Percentiles rank a stretch among this genome's conserved stretches.
Conservation (phyloP, 2,888 invertebrate genomes). For the Eutolmus rufibarbis region DNA sequence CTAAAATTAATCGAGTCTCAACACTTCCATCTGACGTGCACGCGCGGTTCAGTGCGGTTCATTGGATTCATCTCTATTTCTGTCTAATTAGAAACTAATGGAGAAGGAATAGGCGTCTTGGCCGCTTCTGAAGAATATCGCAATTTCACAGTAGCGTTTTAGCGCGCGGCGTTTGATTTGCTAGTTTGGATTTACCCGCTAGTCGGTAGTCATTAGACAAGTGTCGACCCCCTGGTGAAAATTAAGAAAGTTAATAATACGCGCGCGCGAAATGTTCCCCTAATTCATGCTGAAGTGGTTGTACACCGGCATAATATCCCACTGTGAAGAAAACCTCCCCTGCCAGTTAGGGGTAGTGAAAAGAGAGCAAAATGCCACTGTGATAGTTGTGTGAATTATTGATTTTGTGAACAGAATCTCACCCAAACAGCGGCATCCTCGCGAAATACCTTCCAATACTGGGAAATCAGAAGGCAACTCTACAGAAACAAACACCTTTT, state of each 20-base stretch:
- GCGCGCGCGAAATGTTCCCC: constrained; percentile 24
- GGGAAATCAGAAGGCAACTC: constrained; percentile 20
- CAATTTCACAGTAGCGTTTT: not conserved
- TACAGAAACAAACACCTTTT: constrained; percentile 16
- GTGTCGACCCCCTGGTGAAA: not conserved
- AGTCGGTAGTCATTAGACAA: not conserved
- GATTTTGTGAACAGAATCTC: constrained; percentile 33
- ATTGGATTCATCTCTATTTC: constrained; percentile 20
- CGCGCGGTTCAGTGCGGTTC: constrained; percentile 26
- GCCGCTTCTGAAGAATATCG: not conserved
- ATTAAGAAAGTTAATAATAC: constrained; percentile 5
- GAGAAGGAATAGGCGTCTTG: not conserved
- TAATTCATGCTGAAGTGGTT: constrained; percentile 8
- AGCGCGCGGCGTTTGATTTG: not conserved
- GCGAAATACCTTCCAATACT: constrained; percentile 24
- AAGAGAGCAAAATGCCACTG: constrained; percentile 26
- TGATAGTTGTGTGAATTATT: constrained; percentile 37
- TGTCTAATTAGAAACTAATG: constrained; percentile 19
- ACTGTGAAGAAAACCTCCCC: not conserved
- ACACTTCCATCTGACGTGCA: constrained; percentile 29
- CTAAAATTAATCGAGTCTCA: constrained; percentile 38
- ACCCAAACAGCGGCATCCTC: not conserved
- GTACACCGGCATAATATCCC: not conserved
- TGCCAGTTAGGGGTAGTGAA: not conserved
- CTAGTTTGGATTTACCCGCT: not conserved